A percentile compares a stretch with the other conserved stretches of the same genome.
These are phyloP conservation scores for Vanessa cardui DNA, from an alignment of 2,888 invertebrate species.

Conservation along the genomic window DNA sequence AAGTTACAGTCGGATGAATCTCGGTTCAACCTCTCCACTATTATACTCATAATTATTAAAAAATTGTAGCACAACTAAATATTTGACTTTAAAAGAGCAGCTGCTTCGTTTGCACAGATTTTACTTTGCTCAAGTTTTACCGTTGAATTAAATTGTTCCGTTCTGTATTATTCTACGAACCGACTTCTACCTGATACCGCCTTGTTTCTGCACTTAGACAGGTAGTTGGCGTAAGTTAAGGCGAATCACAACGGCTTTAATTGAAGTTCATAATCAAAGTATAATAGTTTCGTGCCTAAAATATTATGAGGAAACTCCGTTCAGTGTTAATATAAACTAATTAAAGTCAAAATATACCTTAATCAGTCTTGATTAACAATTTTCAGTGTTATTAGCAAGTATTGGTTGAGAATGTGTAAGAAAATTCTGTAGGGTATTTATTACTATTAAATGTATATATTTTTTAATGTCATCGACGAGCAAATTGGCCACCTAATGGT, in stretches of 20 bases:
- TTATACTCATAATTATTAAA: neutral
- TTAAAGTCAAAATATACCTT: neutral
- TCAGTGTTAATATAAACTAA: conserved; percentile 12
- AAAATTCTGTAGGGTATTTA: too few relatives aligned
- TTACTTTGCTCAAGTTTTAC: conserved; percentile 5
- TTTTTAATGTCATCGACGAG: too few relatives aligned
- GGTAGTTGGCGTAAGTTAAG: neutral
- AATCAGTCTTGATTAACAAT: too few relatives aligned
- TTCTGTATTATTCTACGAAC: conserved; percentile 1
- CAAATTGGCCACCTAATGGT: too few relatives aligned
- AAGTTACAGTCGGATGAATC: too few relatives aligned
- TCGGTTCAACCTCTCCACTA: neutral
- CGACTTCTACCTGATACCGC: neutral
- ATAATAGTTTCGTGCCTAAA: conserved; percentile 19
- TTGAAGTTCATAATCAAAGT: conserved; percentile 18
- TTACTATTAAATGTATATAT: too few relatives aligned
- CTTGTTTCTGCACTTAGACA: conserved; percentile 4
- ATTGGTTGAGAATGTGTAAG: too few relatives aligned
- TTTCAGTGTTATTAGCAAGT: too few relatives aligned
- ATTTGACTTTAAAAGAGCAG: conserved; percentile 9
- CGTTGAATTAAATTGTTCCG: neutral
- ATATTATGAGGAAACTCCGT: conserved; percentile 20
- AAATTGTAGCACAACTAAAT: conserved; percentile 8
- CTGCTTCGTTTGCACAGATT: conserved; percentile 8
- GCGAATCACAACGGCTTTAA: conserved; percentile 5